Percentiles rank a stretch among this genome's conserved stretches.
phyloP scores from a whole-genome alignment of 2,888 invertebrate species.

The Phoronis australis region DNA sequence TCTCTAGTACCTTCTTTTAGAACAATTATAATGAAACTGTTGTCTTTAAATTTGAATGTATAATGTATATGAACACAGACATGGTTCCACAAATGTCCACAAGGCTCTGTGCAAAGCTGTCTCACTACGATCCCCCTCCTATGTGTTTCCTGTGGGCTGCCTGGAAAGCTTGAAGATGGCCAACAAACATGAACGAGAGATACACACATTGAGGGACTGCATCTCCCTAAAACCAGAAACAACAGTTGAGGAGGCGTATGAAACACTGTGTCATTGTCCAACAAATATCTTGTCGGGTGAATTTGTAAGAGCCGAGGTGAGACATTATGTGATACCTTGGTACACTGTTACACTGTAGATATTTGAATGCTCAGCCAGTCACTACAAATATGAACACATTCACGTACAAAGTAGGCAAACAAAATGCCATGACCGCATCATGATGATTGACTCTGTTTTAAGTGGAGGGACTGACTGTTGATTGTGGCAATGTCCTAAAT shows the following conservation, averaged over 20 bases:
- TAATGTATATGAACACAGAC: slow-evolving; percentile 15
- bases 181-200: slow-evolving; percentile 11
- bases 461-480: too few relatives aligned
- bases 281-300: slow-evolving; percentile 22
- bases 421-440: too few relatives aligned
- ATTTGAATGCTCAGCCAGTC: neutral
- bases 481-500: too few relatives aligned
- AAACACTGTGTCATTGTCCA: slow-evolving; percentile 20
- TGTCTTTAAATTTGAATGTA: neutral
- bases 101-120: slow-evolving; percentile 23
- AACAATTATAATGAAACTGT: too few relatives aligned
- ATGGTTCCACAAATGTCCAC: slow-evolving; percentile 26
- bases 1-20: too few relatives aligned
- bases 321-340: too few relatives aligned
- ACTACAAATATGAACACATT: too few relatives aligned
- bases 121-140: slow-evolving; percentile 17
- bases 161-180: slow-evolving; percentile 22
- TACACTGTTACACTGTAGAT: neutral
- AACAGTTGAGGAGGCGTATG: slow-evolving; percentile 22
- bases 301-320: slow-evolving; percentile 32
- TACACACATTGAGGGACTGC: slow-evolving; percentile 20
- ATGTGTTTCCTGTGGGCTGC: slow-evolving; percentile 25
- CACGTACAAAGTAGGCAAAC: too few relatives aligned
- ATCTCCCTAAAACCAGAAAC: slow-evolving; percentile 25
- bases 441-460: too few relatives aligned